Base-by-base conservation (phyloP, 2,113 vertebrate species). In the Trematomus loennbergii region DNA sequence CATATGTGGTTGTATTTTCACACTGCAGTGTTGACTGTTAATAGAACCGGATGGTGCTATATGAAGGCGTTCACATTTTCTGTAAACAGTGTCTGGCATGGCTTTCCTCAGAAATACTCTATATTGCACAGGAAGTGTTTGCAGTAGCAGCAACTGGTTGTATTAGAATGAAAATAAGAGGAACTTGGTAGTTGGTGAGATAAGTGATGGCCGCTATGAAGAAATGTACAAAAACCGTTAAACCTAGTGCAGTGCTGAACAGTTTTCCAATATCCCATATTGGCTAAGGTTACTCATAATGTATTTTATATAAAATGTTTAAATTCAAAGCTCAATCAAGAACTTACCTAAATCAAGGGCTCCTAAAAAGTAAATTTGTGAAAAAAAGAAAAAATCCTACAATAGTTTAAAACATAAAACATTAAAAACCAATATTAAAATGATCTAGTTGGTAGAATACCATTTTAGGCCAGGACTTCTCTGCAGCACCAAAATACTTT, bases 61-160 rank as follows among this genome's bases (percentile, higher is more conserved):
- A 54, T 9, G 13, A 49, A 43, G 20, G 15, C 29, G 25, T 65
- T 72, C 25, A 50, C 25, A 55, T 59, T 53, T 54, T 22, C 45
- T 50, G 59, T 64, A 50, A 75, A 74, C 62, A 9, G 49, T 4
- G 8, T 1, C 13, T 59, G 16, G 16, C 16, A 33, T 0, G 25
- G 46, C 18, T 69, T 79, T 69, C n/a, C 58, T 58, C 33, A 52
- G n/a, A 75, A 55, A 75, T 49, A 40, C 64, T 46, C 17, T 65
- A 22, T 40, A 46, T 12, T 33, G 65, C 45, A 76, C 22, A 36
- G 69, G 66, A 82, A 82, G 54, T 59, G 15, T 63, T n/a, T 78
- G 57, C 12, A 0, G 22, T 22, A 2, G 16, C 63, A 67, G 69
- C 40, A 46, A 16, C 43, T 65, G n/a, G 5, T 22, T 49, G 12